Evolutionary conservation across 2,113 vertebrate genomes (phyloP).

Genomic region (Phaethornis superciliosus): DNA sequence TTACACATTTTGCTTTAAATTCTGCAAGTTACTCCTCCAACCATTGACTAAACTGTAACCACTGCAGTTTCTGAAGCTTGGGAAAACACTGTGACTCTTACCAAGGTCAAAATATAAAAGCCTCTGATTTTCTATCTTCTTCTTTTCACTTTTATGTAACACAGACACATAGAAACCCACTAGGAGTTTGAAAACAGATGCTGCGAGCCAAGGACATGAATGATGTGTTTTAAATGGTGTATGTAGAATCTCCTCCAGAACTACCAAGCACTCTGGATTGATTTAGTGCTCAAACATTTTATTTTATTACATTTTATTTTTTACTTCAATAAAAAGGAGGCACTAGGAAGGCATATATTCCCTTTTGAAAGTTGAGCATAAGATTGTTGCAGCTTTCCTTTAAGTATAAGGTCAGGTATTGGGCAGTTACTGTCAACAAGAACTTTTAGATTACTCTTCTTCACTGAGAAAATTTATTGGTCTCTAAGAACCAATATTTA

Average conservation of each 20-base stretch:
- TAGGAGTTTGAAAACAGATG: neutral
- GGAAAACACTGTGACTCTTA: neutral
- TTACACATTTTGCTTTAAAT: neutral
- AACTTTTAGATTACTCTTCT: neutral
- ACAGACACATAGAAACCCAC: neutral
- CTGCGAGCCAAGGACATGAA: neutral
- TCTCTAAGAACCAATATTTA: neutral
- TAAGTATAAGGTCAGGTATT: neutral
- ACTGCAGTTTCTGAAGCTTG: neutral
- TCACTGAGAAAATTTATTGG: neutral
- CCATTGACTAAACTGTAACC: neutral
- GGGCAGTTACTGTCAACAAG: neutral
- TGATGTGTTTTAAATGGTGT: neutral
- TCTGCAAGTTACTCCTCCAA: neutral
- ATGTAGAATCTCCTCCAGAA: neutral
- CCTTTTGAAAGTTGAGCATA: neutral
- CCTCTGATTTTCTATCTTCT: neutral
- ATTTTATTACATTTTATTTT: neutral
- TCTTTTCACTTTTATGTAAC: neutral
- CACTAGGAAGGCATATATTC: neutral
- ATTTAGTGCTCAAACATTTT: neutral
- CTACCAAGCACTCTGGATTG: neutral
- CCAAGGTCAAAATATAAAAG: neutral
- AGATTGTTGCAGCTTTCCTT: neutral
- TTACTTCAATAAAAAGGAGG: neutral